A percentile compares a stretch with the other conserved stretches of the same genome.
These are phyloP conservation scores for Ceriagrion tenellum DNA, from an alignment of 2,888 invertebrate species.

Conservation along the genomic window DNA sequence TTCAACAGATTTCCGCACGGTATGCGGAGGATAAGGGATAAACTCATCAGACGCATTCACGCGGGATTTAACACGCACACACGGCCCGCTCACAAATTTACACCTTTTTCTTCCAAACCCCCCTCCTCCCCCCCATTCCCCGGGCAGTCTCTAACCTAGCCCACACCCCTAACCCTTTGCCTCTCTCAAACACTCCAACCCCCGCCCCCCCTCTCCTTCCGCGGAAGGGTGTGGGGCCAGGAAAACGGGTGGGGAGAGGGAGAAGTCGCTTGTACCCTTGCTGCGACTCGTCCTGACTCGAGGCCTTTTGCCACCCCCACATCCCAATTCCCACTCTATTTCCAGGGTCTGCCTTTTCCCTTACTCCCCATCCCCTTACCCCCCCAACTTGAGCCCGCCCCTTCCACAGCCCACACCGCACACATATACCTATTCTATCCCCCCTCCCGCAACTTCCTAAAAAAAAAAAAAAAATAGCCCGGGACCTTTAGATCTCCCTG, in stretches of 20 bases:
- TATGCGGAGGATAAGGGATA: neutral
- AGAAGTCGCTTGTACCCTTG: too few species aligned
- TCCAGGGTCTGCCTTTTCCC: neutral
- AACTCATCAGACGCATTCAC: neutral
- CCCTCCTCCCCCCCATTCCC: neutral
- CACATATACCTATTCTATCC: neutral
- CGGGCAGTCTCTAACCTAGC: too few species aligned
- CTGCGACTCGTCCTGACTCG: neutral
- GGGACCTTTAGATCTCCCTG: conserved; percentile 18
- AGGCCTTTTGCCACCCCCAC: neutral
- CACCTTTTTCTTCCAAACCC: neutral
- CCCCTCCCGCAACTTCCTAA: neutral
- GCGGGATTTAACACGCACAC: neutral
- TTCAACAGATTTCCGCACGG: neutral
- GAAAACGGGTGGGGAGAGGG: too few species aligned
- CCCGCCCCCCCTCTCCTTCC: too few species aligned
- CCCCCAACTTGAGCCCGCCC: too few species aligned
- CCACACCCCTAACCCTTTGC: neutral
- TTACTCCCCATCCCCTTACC: neutral
- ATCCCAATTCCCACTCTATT: neutral
- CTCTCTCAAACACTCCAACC: neutral
- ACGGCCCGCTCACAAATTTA: neutral
- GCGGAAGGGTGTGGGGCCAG: too few species aligned
- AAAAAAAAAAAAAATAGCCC: neutral
- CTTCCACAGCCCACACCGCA: neutral